Evolutionary conservation across 2,797 vertebrate genomes (phyloP).

Genomic region (Cyclura pinguis): DNA sequence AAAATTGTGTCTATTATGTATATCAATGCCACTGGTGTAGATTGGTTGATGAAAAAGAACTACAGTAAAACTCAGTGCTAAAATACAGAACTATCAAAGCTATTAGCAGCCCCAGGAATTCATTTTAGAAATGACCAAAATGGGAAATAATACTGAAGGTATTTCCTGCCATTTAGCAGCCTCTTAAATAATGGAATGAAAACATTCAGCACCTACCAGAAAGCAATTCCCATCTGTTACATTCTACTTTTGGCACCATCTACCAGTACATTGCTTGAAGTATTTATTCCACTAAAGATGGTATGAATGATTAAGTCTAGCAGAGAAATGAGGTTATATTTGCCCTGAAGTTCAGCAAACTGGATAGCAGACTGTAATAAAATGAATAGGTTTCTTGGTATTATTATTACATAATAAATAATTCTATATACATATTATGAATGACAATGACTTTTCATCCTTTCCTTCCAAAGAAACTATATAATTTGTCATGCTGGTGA

Average conservation of each 20-base stretch:
- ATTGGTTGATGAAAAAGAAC: neutral
- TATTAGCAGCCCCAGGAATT: slow-evolving; percentile 19
- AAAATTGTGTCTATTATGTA: neutral
- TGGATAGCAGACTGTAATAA: neutral
- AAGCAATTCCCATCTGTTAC: slow-evolving; percentile 42
- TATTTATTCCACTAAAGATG: slow-evolving; percentile 36
- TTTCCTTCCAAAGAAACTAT: neutral
- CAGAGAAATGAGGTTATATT: slow-evolving; percentile 13
- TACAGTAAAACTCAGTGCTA: neutral
- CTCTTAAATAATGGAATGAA: slow-evolving; percentile 23
- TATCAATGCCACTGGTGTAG: neutral
- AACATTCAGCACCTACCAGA: slow-evolving; percentile 32
- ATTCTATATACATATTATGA: neutral
- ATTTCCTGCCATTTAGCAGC: slow-evolving; percentile 22
- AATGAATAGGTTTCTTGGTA: neutral
- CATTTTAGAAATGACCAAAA: slow-evolving; percentile 21
- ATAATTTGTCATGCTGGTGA: neutral
- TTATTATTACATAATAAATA: neutral
- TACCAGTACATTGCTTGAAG: neutral
- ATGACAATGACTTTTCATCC: neutral
- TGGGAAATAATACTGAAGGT: neutral
- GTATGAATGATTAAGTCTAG: slow-evolving; percentile 26
- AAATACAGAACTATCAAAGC: slow-evolving; percentile 21
- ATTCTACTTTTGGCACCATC: slow-evolving; percentile 21
- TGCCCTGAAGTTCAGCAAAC: neutral